A percentile compares a stretch with the other conserved stretches of the same genome.
Conservation (phyloP, 2,113 vertebrate species). For the Xenus cinereus region DNA sequence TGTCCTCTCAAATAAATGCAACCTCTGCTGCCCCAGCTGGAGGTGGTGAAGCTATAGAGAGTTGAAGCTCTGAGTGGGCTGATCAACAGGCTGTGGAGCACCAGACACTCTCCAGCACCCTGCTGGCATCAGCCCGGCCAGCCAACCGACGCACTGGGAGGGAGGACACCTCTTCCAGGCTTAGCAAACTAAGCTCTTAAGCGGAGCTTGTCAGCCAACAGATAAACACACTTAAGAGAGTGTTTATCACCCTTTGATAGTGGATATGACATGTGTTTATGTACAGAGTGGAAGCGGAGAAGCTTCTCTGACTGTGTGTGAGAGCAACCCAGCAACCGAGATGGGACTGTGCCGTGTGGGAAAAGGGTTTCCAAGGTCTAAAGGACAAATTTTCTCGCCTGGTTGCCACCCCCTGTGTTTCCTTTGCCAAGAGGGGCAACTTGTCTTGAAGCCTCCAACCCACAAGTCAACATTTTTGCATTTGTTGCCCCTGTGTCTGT, state of each 20-base stretch:
- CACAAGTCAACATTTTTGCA: rapidly evolving
- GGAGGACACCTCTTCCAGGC: neutral
- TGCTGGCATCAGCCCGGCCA: neutral
- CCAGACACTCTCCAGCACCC: neutral
- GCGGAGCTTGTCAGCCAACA: neutral
- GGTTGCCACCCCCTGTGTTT: neutral
- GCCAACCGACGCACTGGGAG: rapidly evolving
- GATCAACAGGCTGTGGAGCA: neutral
- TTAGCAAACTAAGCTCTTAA: neutral
- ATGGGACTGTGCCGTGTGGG: neutral
- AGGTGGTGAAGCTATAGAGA: neutral
- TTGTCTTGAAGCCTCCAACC: rapidly evolving
- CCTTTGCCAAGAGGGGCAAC: neutral
- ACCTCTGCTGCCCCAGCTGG: neutral
- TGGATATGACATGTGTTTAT: neutral
- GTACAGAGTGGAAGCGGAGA: neutral
- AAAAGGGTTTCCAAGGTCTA: neutral
- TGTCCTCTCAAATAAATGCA: rapidly evolving
- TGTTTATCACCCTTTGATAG: constrained; percentile 11
- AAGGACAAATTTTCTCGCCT: neutral
- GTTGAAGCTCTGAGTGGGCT: neutral
- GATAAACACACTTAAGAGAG: constrained; percentile 15
- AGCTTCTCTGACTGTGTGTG: neutral
- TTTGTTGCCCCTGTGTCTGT: neutral
- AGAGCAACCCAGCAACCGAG: neutral